Percentiles rank a stretch among this genome's conserved stretches.
Evolutionary conservation across 2,888 invertebrate species (phyloP).

Genomic region (Sarcophaga subvicina): DNA sequence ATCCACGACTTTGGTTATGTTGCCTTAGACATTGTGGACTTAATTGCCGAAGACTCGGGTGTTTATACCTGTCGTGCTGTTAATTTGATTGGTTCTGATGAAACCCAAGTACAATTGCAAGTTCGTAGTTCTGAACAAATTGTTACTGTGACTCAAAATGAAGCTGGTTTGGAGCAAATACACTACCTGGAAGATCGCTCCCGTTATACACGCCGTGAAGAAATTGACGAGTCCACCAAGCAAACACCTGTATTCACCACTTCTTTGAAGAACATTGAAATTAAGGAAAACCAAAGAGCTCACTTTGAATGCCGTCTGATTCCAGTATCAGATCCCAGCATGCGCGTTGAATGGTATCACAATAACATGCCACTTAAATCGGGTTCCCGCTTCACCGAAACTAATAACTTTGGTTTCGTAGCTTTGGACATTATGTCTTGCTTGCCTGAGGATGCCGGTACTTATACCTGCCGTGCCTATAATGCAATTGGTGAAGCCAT

Average conservation of each 20-base stretch:
- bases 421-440: slow-evolving; percentile 97
- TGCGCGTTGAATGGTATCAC: slow-evolving; percentile 98
- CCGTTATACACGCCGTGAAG: slow-evolving; percentile 88
- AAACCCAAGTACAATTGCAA: slow-evolving; percentile 88
- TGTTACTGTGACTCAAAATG: slow-evolving; percentile 92
- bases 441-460: slow-evolving; percentile 97
- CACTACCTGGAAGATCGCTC: slow-evolving; percentile 94
- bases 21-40: slow-evolving; percentile 96
- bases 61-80: slow-evolving; percentile 96
- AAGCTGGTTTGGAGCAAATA: slow-evolving; percentile 93
- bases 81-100: slow-evolving; percentile 94
- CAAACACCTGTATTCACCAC: slow-evolving; percentile 97
- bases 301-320: slow-evolving; percentile 97
- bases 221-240: slow-evolving; percentile 91
- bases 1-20: slow-evolving; percentile 99
- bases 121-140: slow-evolving; percentile 91
- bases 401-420: slow-evolving; percentile 98
- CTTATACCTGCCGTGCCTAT: slow-evolving; percentile 95
- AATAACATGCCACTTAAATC: slow-evolving; percentile 95
- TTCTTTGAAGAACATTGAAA: slow-evolving; percentile 94
- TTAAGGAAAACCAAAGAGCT: slow-evolving; percentile 96
- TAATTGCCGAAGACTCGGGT: slow-evolving; percentile 97
- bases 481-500: slow-evolving; percentile 96
- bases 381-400: slow-evolving; percentile 97
- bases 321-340: slow-evolving; percentile 95